Conservation (phyloP, 2,113 vertebrate genomes). For the Gadus chalcogrammus region DNA sequence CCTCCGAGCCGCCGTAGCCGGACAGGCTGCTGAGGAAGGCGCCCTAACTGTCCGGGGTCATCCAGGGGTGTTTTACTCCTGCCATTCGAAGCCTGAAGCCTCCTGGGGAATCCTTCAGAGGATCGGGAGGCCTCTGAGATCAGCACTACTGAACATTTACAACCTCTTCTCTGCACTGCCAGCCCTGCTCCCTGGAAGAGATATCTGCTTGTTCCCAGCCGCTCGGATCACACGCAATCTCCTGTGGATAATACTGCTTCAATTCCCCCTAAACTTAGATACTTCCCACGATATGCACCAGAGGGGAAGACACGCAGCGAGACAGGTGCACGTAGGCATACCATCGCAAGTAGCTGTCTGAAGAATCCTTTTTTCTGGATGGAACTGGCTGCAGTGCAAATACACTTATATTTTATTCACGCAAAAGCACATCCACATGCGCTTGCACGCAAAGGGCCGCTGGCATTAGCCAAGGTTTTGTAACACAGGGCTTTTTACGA, state of each 20-base stretch:
- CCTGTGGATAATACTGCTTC: conserved; percentile 46
- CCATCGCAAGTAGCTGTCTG: neutral
- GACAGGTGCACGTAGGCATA: no score
- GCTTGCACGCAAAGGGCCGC: conserved; percentile 25
- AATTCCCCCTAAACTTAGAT: conserved; percentile 22
- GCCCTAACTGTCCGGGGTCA: conserved; percentile 49
- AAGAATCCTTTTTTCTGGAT: conserved; percentile 38
- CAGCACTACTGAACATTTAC: no score
- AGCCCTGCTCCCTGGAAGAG: no score
- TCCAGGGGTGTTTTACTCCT: conserved; percentile 44
- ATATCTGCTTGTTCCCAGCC: no score
- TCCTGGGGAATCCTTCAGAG: no score
- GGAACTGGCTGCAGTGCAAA: conserved; percentile 16
- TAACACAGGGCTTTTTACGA: conserved; percentile 46
- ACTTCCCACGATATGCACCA: conserved; percentile 8
- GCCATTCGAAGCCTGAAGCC: conserved; percentile 53
- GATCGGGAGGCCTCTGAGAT: no score
- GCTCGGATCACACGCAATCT: conserved; percentile 51
- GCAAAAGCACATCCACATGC: conserved; percentile 24
- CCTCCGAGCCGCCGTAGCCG: conserved; percentile 54
- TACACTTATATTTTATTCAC: conserved; percentile 3
- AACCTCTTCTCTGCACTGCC: no score
- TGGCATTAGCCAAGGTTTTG: conserved; percentile 35
- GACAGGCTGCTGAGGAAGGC: conserved; percentile 49
- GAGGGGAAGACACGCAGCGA: conserved; percentile 10